phyloP scores from a whole-genome alignment of 2,797 vertebrate species.

The Catamblyrhynchus diadema region DNA sequence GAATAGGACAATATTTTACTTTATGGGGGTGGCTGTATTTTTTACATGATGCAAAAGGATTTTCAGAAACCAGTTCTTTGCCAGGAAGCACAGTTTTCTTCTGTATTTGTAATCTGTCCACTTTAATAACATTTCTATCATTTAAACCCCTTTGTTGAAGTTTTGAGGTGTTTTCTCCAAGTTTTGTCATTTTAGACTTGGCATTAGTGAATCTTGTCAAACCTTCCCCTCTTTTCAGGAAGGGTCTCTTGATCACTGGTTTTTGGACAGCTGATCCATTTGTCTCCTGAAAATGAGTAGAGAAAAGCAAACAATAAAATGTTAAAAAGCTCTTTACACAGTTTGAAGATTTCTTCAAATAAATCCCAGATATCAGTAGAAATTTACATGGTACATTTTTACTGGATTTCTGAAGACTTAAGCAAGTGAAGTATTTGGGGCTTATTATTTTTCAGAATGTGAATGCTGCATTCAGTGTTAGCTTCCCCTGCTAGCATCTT shows the following conservation, averaged over 20 bases:
- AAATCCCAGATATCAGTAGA: not conserved
- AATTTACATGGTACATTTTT: not conserved
- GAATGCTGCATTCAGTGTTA: not conserved
- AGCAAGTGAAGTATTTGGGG: not conserved
- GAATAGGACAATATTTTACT: conserved; percentile 56
- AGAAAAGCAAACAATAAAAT: not conserved
- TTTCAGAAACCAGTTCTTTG: conserved; percentile 75
- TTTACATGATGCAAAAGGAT: not conserved
- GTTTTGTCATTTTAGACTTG: conserved; percentile 67
- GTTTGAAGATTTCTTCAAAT: not conserved
- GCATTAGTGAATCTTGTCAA: conserved; percentile 83
- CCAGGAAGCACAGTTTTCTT: conserved; percentile 80
- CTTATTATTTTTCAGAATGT: not conserved
- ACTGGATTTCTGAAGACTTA: not conserved
- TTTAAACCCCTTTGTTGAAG: conserved; percentile 66
- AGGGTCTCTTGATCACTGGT: conserved; percentile 80
- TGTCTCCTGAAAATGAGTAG: conserved; percentile 60
- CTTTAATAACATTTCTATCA: conserved; percentile 66
- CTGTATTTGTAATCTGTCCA: conserved; percentile 71
- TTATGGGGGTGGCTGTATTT: conserved; percentile 33
- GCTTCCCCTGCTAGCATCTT: not conserved
- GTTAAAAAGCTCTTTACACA: not conserved
- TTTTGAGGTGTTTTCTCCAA: conserved; percentile 38
- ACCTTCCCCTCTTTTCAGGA: conserved; percentile 89
- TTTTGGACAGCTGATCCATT: conserved; percentile 53